Evolutionary conservation across 35 echinoderm and acorn worm genomes (phyloP).

Genomic region (Chiridota heheva): DNA sequence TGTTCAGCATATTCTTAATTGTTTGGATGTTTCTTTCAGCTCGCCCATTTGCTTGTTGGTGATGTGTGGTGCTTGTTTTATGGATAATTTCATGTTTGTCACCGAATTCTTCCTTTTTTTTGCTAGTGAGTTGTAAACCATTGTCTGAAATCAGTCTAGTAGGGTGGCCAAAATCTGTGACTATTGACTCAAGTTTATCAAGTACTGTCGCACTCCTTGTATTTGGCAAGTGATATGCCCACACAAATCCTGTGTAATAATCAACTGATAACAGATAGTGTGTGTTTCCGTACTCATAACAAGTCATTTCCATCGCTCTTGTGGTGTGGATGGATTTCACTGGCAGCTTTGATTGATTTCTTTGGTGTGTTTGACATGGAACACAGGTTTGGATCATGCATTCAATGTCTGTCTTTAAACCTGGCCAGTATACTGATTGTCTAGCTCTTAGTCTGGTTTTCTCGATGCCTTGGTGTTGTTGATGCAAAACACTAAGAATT

Average conservation of each 20-base stretch:
- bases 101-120: constrained; percentile 23
- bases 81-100: constrained; percentile 29
- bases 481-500: constrained; percentile 23
- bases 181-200: constrained; percentile 22
- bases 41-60: constrained; percentile 39
- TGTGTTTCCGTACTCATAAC: constrained; percentile 30
- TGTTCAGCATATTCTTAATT: constrained; percentile 43
- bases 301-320: constrained; percentile 34
- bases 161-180: constrained; percentile 28
- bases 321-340: constrained; percentile 20
- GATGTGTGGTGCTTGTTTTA: constrained; percentile 24
- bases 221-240: constrained; percentile 22
- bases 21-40: constrained; percentile 43
- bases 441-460: constrained; percentile 30
- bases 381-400: constrained; percentile 26
- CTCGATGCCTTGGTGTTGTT: constrained; percentile 43
- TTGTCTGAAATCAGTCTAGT: constrained; percentile 43
- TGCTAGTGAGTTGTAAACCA: constrained; percentile 21
- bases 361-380: constrained; percentile 30
- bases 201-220: constrained; percentile 14
- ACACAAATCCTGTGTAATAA: constrained; percentile 26
- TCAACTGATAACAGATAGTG: constrained; percentile 30
- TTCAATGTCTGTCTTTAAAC: constrained; percentile 32
- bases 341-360: constrained; percentile 32
- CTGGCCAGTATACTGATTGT: constrained; percentile 35